phyloP scores from a whole-genome alignment of 2,113 vertebrate species.

The Octodon degus region DNA sequence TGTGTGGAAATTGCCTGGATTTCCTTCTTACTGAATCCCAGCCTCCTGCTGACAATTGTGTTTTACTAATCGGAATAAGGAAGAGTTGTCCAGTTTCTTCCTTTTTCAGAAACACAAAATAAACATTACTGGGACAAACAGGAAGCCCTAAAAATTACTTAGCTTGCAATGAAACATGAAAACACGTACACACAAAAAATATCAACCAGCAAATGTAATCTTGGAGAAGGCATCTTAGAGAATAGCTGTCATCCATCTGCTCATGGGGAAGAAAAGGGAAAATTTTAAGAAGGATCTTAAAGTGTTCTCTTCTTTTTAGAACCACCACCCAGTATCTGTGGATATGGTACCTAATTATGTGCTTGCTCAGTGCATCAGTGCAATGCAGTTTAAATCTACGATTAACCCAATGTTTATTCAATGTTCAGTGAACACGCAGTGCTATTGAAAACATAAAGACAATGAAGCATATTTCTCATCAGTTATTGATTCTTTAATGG shows the following conservation, averaged over 20 bases:
- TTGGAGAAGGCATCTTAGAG: neutral
- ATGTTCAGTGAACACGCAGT: neutral
- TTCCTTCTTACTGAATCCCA: neutral
- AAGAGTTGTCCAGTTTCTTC: neutral
- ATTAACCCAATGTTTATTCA: neutral
- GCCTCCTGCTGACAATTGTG: neutral
- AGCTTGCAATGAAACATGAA: neutral
- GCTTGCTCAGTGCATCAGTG: too few relatives aligned
- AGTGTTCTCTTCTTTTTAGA: neutral
- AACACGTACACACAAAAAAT: neutral
- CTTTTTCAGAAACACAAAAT: conserved; percentile 37
- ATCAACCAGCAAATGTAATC: neutral
- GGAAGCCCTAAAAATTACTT: neutral
- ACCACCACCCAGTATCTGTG: neutral
- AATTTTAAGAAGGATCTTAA: neutral
- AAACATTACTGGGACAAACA: neutral
- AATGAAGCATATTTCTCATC: neutral
- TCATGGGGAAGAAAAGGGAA: neutral
- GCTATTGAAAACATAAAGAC: neutral
- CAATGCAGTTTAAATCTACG: neutral
- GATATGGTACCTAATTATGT: neutral
- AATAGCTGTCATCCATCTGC: neutral
- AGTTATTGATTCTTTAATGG: neutral
- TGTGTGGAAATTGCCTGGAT: neutral
- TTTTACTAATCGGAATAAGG: conserved; percentile 16